Evolutionary conservation across 2,888 invertebrate genomes (phyloP).

Genomic region (Xanthostigma xanthostigma): DNA sequence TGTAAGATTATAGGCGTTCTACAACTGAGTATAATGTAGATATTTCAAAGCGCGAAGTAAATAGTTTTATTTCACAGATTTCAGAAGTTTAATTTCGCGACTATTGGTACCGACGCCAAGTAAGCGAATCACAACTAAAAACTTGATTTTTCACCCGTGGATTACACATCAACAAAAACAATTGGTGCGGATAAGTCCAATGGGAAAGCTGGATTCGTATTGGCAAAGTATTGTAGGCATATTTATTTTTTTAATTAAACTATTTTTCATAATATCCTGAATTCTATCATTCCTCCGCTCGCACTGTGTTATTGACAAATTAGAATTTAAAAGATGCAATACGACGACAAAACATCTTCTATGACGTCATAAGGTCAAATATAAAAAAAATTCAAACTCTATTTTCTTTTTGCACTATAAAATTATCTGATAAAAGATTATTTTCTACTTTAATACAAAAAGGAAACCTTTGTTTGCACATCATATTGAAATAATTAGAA

Average conservation of each 20-base stretch:
- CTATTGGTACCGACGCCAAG: conserved; percentile 38
- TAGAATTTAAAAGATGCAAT: too few species aligned
- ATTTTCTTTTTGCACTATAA: too few species aligned
- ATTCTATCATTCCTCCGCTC: neutral
- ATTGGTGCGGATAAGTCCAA: conserved; percentile 34
- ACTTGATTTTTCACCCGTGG: conserved; percentile 44
- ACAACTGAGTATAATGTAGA: neutral
- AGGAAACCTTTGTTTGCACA: too few species aligned
- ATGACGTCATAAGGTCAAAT: too few species aligned
- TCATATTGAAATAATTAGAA: too few species aligned
- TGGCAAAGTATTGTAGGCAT: conserved; percentile 14
- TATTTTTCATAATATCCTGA: neutral
- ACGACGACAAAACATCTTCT: too few species aligned
- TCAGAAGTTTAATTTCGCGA: conserved; percentile 33
- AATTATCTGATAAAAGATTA: too few species aligned
- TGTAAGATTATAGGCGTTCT: too few species aligned
- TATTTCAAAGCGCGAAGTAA: neutral
- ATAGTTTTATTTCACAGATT: conserved; percentile 19
- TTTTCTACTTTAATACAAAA: too few species aligned
- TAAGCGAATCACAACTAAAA: conserved; percentile 38
- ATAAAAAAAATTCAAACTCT: too few species aligned
- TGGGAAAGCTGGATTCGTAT: conserved; percentile 25
- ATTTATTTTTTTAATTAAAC: neutral
- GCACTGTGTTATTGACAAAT: neutral
- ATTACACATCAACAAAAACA: conserved; percentile 34